phyloP scores from a whole-genome alignment of 1,140 invertebrate genomes.

The Ptiloglossa arizonensis region DNA sequence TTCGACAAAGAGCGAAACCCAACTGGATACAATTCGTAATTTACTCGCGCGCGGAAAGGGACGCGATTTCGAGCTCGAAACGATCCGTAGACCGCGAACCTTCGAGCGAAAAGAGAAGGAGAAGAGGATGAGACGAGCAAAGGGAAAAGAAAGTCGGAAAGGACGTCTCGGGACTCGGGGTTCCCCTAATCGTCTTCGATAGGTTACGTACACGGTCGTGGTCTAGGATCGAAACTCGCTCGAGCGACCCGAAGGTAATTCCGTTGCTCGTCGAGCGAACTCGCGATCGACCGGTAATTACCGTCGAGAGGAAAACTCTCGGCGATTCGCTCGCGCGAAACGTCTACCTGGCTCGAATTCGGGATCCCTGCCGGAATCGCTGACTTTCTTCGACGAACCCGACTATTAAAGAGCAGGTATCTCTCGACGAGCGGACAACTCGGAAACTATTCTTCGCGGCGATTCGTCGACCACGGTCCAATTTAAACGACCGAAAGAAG shows the following conservation, averaged over 20 bases:
- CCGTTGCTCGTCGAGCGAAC: constrained; percentile 28
- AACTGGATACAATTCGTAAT: too few relatives aligned
- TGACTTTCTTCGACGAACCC: not conserved
- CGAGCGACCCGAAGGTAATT: not conserved
- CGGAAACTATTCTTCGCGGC: too few relatives aligned
- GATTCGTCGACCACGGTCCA: too few relatives aligned
- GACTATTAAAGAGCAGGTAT: too few relatives aligned
- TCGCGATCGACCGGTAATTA: constrained; percentile 63
- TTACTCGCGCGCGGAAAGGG: too few relatives aligned
- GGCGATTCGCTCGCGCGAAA: not conserved
- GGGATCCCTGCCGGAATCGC: not conserved
- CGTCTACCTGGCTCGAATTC: not conserved
- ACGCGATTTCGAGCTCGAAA: not conserved
- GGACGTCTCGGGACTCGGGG: constrained; percentile 52
- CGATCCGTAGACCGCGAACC: not conserved
- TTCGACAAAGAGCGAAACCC: too few relatives aligned
- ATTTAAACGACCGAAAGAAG: too few relatives aligned
- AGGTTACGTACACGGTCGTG: constrained; percentile 31
- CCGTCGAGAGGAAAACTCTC: constrained; percentile 42
- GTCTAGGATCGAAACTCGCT: not conserved
- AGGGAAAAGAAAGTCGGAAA: constrained; percentile 28
- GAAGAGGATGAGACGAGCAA: not conserved
- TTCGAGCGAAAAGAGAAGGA: not conserved
- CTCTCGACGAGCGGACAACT: too few relatives aligned
- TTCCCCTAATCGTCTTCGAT: constrained; percentile 3